Conservation (phyloP, 2,888 invertebrate genomes). For the Petrophora chlorosata region DNA sequence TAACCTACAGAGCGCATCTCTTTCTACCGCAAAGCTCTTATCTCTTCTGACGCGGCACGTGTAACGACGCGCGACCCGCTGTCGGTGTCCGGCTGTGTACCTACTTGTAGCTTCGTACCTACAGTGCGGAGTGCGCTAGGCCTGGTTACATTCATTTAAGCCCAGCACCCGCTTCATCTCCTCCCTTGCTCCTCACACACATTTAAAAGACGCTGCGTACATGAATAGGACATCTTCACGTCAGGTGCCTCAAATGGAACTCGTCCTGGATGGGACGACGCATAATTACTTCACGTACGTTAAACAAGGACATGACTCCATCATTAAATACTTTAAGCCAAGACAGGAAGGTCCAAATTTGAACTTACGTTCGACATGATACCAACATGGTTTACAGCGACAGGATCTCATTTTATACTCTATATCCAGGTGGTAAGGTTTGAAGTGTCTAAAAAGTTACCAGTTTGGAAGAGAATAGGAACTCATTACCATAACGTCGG, state of each 20-base stretch:
- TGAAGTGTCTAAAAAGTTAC: not conserved
- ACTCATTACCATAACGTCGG: slow-evolving; percentile 55
- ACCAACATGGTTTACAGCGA: not conserved
- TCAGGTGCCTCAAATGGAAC: slow-evolving; percentile 53
- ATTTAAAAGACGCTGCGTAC: slow-evolving; percentile 23
- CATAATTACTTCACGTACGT: slow-evolving; percentile 61
- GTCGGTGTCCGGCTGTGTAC: too few species aligned
- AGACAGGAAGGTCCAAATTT: slow-evolving; percentile 4
- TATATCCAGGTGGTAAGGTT: not conserved
- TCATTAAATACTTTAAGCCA: too few species aligned
- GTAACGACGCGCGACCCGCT: too few species aligned
- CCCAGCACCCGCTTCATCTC: slow-evolving; percentile 15
- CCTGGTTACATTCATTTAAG: too few species aligned
- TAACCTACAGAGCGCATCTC: too few species aligned
- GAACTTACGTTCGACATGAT: not conserved
- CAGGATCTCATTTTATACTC: not conserved
- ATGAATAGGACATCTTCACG: slow-evolving; percentile 36
- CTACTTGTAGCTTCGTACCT: too few species aligned
- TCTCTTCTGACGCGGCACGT: too few species aligned
- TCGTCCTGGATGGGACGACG: slow-evolving; percentile 46
- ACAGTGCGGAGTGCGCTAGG: too few species aligned
- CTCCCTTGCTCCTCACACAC: slow-evolving; percentile 13
- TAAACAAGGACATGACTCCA: not conserved
- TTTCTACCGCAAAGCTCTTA: too few species aligned
- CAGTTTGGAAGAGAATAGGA: slow-evolving; percentile 48